phyloP scores from a whole-genome alignment of 2,888 invertebrate species.

The Scaptomyza cyrtandrae region DNA sequence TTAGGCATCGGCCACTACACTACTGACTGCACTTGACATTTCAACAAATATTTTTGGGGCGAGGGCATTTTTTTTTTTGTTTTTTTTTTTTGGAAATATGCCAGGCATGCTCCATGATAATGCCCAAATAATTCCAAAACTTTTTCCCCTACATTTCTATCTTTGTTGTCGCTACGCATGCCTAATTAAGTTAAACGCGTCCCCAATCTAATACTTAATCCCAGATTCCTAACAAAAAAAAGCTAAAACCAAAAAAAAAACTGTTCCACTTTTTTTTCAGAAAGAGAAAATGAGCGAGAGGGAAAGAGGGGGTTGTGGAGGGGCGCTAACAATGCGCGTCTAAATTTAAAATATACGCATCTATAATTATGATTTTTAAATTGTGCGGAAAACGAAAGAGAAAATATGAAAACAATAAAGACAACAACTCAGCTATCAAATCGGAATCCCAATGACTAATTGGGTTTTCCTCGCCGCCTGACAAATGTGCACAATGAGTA shows the following conservation, averaged over 20 bases:
- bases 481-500: conserved; percentile 57
- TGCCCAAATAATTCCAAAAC: conserved; percentile 48
- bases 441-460: conserved; percentile 71
- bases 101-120: conserved; percentile 66
- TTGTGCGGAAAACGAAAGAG: conserved; percentile 48
- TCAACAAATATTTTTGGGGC: conserved; percentile 71
- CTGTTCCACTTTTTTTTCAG: conserved; percentile 25
- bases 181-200: conserved; percentile 57
- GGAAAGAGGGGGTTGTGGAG: background rate
- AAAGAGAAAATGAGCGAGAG: background rate
- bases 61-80: conserved; percentile 52
- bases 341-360: conserved; percentile 44
- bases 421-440: conserved; percentile 26
- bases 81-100: conserved; percentile 65
- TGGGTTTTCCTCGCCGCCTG: conserved; percentile 74
- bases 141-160: conserved; percentile 42
- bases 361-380: conserved; percentile 60
- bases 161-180: conserved; percentile 64
- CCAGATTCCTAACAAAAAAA: background rate
- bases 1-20: conserved; percentile 37
- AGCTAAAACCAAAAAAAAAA: background rate
- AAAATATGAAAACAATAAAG: conserved; percentile 39
- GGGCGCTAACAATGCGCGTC: conserved; percentile 38
- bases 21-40: conserved; percentile 72
- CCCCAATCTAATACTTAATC: conserved; percentile 26